phyloP scores from a whole-genome alignment of 1,140 invertebrate species.

The Drosophila micromelanica region DNA sequence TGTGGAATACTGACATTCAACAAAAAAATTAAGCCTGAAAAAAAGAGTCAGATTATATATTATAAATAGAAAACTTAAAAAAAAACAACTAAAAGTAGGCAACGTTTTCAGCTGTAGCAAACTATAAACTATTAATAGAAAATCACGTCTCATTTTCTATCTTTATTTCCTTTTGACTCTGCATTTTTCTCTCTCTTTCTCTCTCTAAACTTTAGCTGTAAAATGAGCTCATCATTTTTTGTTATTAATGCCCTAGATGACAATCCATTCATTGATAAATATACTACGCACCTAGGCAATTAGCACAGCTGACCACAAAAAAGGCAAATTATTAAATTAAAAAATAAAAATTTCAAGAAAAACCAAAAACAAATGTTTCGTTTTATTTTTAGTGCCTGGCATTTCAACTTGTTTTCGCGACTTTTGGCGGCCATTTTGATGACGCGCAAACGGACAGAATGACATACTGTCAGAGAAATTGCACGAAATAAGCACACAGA shows the following conservation, averaged over 20 bases:
- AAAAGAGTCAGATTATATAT: not conserved
- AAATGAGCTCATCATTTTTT: slow-evolving; percentile 28
- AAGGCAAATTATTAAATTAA: no score
- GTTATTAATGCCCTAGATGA: slow-evolving; percentile 22
- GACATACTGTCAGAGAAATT: slow-evolving; percentile 39
- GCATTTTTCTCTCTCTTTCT: not conserved
- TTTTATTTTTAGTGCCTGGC: slow-evolving; percentile 39
- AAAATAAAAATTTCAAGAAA: slow-evolving; percentile 16
- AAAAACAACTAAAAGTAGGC: slow-evolving; percentile 30
- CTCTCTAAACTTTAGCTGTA: not conserved
- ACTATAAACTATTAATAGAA: slow-evolving; percentile 17
- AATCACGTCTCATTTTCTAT: not conserved
- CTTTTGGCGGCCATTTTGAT: slow-evolving; percentile 64
- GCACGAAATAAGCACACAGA: slow-evolving; percentile 5
- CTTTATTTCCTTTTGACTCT: not conserved
- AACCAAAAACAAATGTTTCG: slow-evolving; percentile 36
- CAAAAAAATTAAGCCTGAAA: no score
- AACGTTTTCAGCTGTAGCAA: not conserved
- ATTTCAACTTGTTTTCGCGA: slow-evolving; percentile 38
- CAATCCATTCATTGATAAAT: slow-evolving; percentile 37
- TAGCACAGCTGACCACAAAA: slow-evolving; percentile 11
- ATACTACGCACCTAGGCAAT: slow-evolving; percentile 20
- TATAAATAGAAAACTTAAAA: not conserved
- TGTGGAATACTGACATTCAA: no score
- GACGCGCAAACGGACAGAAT: slow-evolving; percentile 44